Percentiles rank a stretch among this genome's conserved stretches.
Evolutionary conservation across 2,113 vertebrate genomes (phyloP).

Genomic region (Seriola dumerili): DNA sequence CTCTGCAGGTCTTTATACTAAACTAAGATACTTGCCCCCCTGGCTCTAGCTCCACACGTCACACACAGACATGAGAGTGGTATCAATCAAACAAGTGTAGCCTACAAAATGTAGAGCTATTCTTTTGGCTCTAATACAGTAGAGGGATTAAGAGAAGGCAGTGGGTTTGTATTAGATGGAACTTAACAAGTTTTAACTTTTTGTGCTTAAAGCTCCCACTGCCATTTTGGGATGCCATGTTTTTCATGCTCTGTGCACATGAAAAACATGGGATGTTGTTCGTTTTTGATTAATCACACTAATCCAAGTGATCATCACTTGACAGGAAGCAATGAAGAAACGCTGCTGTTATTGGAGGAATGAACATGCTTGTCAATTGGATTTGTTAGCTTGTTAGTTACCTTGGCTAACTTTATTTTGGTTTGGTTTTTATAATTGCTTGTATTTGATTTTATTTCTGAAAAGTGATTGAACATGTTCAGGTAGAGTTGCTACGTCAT

Average conservation of each 20-base stretch:
- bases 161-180: neutral
- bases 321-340: neutral
- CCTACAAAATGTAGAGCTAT: neutral
- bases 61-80: too few relatives aligned
- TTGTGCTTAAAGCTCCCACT: too few relatives aligned
- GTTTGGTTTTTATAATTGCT: neutral
- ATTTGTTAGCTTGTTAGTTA: too few relatives aligned
- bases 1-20: too few relatives aligned
- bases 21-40: too few relatives aligned
- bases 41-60: too few relatives aligned
- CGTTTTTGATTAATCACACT: neutral
- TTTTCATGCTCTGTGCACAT: neutral
- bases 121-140: neutral
- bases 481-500: neutral
- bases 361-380: neutral
- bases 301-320: neutral
- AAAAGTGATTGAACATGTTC: neutral
- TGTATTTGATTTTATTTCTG: neutral
- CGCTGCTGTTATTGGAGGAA: neutral
- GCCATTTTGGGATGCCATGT: too few relatives aligned
- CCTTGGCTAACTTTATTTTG: too few relatives aligned
- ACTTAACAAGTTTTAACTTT: too few relatives aligned
- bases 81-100: neutral
- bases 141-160: neutral
- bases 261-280: neutral